Evolutionary conservation across 2,113 vertebrate species (phyloP).

Genomic region (Oncorhynchus nerka): DNA sequence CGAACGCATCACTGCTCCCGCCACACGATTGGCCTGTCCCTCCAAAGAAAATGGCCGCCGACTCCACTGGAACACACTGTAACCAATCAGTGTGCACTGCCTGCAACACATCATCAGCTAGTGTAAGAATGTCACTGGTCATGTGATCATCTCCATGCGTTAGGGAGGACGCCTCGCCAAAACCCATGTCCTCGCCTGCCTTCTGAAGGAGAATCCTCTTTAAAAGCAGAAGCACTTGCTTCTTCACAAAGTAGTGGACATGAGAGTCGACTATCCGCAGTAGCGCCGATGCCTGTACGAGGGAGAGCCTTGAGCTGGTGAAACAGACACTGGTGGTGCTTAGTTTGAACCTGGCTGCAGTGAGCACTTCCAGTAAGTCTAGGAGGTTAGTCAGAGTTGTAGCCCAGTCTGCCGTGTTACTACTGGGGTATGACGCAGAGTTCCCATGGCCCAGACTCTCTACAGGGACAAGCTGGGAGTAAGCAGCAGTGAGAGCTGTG

Average conservation of each 20-base stretch:
- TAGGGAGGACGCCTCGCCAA: background rate
- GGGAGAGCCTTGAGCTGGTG: slow-evolving; percentile 72
- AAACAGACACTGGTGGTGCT: slow-evolving; percentile 35
- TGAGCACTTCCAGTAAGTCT: slow-evolving; percentile 83
- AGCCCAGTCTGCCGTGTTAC: slow-evolving; percentile 28
- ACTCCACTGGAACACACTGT: slow-evolving; percentile 57
- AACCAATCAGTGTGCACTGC: slow-evolving; percentile 73
- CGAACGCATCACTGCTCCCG: slow-evolving; percentile 33
- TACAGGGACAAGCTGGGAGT: slow-evolving; percentile 60
- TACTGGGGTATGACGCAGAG: background rate
- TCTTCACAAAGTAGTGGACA: slow-evolving; percentile 76
- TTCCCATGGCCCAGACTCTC: slow-evolving; percentile 1
- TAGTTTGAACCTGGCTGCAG: slow-evolving; percentile 63
- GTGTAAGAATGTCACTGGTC: slow-evolving; percentile 52
- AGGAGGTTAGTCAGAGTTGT: slow-evolving; percentile 69
- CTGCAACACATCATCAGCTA: slow-evolving; percentile 70
- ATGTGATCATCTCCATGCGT: slow-evolving; percentile 14
- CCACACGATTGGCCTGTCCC: slow-evolving; percentile 55
- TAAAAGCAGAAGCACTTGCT: slow-evolving; percentile 76
- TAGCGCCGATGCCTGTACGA: slow-evolving; percentile 63
- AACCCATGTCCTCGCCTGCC: slow-evolving; percentile 78
- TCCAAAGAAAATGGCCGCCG: slow-evolving; percentile 74
- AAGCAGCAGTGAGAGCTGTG: slow-evolving; percentile 69
- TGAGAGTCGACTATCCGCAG: slow-evolving; percentile 62
- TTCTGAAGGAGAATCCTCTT: slow-evolving; percentile 81